phyloP scores from a whole-genome alignment of 23 tunicate species.

The Botrylloides violaceus region DNA sequence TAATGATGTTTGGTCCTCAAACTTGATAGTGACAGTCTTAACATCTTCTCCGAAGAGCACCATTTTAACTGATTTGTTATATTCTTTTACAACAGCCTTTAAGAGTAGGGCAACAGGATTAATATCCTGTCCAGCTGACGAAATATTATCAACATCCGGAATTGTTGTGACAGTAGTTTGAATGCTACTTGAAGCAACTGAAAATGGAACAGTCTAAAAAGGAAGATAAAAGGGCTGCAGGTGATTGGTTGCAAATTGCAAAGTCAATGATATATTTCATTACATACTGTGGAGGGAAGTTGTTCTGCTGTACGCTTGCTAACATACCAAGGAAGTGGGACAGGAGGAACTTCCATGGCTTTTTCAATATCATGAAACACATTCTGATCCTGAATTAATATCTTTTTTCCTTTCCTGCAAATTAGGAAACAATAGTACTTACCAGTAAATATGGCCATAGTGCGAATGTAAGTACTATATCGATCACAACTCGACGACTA shows the following conservation, averaged over 20 bases:
- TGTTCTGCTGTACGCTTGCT: slow-evolving; percentile 28
- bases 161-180: neutral
- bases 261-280: neutral
- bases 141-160: neutral
- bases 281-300: neutral
- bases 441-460: too few relatives aligned
- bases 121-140: neutral
- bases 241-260: neutral
- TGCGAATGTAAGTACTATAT: neutral
- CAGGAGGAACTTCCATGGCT: slow-evolving; percentile 96
- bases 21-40: slow-evolving; percentile 1
- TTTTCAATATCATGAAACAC: slow-evolving; percentile 71
- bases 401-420: slow-evolving; percentile 52
- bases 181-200: neutral
- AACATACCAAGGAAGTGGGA: slow-evolving; percentile 88
- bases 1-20: slow-evolving; percentile 11
- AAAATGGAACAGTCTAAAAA: neutral
- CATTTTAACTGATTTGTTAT: neutral
- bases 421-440: neutral
- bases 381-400: slow-evolving; percentile 76
- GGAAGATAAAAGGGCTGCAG: neutral
- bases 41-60: slow-evolving; percentile 22
- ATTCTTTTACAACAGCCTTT: slow-evolving; percentile 21
- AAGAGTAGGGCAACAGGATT: slow-evolving; percentile 12
- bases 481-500: neutral